phyloP scores from a whole-genome alignment of 1,140 invertebrate genomes.

The Melanaphis sacchari region DNA sequence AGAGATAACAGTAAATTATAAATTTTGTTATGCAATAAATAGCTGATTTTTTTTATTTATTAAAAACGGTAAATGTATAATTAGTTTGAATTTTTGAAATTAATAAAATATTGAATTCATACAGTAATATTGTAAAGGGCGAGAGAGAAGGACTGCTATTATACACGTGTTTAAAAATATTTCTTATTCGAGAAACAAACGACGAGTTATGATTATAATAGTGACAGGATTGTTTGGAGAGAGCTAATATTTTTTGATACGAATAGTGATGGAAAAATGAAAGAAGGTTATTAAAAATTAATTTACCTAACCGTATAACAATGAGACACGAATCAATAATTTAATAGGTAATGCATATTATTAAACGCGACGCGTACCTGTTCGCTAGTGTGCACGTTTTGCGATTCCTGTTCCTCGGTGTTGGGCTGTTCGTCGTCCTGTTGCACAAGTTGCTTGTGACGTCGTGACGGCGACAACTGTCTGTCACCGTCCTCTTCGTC shows the following conservation, averaged over 20 bases:
- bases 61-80: too few species aligned
- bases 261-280: not conserved
- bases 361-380: slow-evolving; percentile 12
- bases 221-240: not conserved
- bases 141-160: too few species aligned
- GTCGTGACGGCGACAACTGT: not conserved
- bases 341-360: not conserved
- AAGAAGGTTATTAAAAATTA: not conserved
- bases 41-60: too few species aligned
- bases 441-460: not conserved
- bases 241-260: not conserved
- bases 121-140: not conserved
- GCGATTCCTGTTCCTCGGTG: slow-evolving; percentile 23
- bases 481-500: slow-evolving; percentile 23
- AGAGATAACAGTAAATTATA: not conserved
- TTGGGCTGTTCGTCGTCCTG: not conserved
- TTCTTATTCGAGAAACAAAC: not conserved
- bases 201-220: not conserved
- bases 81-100: not conserved
- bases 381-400: slow-evolving; percentile 34
- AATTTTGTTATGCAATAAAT: not conserved
- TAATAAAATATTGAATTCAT: not conserved
- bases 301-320: not conserved
- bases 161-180: not conserved
- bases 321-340: not conserved